Evolutionary conservation across 2,113 vertebrate species (phyloP).

Genomic region (Crotalus viridis): DNA sequence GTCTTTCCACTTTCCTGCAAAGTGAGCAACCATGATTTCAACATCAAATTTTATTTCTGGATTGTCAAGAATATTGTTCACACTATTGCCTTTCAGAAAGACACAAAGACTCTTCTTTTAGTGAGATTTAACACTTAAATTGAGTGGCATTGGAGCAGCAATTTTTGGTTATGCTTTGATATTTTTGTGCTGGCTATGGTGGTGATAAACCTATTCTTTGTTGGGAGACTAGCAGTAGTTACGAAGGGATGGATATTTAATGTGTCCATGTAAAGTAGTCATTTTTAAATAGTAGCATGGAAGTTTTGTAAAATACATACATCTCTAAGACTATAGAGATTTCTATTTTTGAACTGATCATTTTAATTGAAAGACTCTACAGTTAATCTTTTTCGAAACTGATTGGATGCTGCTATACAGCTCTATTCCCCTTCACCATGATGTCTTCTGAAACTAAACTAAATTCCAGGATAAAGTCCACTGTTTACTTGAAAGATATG

Average conservation of each 20-base stretch:
- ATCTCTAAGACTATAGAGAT: not conserved
- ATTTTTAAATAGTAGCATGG: not conserved
- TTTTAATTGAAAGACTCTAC: conserved; percentile 6
- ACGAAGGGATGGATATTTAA: not conserved
- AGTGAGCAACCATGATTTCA: not conserved
- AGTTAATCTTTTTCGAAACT: not conserved
- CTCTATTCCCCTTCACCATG: conserved; percentile 40
- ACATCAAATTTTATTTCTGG: not conserved
- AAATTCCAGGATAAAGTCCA: conserved; percentile 49
- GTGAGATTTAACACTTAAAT: not conserved
- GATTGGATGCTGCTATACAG: not conserved
- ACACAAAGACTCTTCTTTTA: not conserved
- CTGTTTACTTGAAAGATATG: conserved; percentile 57
- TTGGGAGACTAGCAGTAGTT: not conserved
- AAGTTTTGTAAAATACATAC: not conserved
- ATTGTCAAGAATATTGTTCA: not conserved
- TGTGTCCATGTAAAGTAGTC: not conserved
- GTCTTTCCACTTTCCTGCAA: not conserved
- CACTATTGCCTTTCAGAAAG: not conserved
- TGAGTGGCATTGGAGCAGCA: not conserved
- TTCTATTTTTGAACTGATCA: not conserved
- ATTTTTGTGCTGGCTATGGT: not conserved
- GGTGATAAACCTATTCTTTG: not conserved
- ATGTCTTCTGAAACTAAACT: conserved; percentile 43
- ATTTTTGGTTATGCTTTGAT: not conserved